Evolutionary conservation across 2,888 invertebrate species (phyloP), one percentile per base, ranked within the genome.

Genomic region (Hypolimnas misippus): DNA sequence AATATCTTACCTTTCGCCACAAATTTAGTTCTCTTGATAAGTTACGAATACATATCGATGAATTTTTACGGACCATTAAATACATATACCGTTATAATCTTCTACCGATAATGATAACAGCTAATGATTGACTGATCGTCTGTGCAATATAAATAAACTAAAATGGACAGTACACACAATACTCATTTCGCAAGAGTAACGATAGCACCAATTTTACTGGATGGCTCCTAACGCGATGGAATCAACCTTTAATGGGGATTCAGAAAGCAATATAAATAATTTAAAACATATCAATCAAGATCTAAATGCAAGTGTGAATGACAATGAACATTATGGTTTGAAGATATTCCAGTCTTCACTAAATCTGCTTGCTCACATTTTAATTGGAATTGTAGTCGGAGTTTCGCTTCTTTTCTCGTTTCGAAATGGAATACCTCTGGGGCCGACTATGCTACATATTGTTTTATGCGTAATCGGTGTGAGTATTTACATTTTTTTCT

Each of bases 381-480:
- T 89, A n/a, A 82, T 87, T 57, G 89, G 89, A 16, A 70, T 77
- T 16, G 78, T 82, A 3, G 83, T 84, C 1, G 83, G 82, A 17
- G 65, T 79, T 4, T 58, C 65, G 2, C 10, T 86, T 0, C 21
- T 82, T 7, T 89, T 73, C 57, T 72, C 83, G 1, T 77, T 86
- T 6, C 76, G 78, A 60, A 64, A 63, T 67, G 83, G 82, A 21
- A 10, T 76, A 6, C 84, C 86, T 0, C 19, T 84, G 5, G 71
- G 73, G 53, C 65, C 78, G 0, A 86, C 83, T 6, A 66, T 71
- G 19, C 61, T 77, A 46, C 89, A 90, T 64, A 77, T 89, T 21
- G 63, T 84, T 3, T 68, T 89, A 50, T 89, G 89, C 71, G 86
- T 88, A 10, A 61, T 85, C 54, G 90, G 90, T 76, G 91, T 91